Conservation (phyloP, 2,113 vertebrate species). For the Sphaerodactylus townsendi region DNA sequence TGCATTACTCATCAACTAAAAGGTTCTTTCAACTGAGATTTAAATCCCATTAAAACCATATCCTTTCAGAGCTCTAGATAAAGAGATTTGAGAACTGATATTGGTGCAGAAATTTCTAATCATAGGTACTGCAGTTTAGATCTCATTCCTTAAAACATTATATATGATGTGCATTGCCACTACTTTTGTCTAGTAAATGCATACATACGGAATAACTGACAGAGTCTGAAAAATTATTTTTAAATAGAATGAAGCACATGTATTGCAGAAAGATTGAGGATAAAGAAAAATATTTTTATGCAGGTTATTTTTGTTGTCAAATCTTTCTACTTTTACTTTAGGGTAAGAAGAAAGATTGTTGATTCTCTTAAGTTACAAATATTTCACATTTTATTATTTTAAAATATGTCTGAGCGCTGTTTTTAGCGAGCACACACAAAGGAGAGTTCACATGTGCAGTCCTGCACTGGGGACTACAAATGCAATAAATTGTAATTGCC, state of each 20-base stretch:
- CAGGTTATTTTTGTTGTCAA: neutral
- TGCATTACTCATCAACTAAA: constrained; percentile 29
- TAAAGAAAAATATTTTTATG: neutral
- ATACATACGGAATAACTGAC: neutral
- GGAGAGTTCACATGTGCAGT: neutral
- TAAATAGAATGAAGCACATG: neutral
- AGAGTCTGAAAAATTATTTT: neutral
- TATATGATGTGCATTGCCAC: neutral
- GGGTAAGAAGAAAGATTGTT: neutral
- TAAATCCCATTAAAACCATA: constrained; percentile 38
- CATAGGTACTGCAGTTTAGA: neutral
- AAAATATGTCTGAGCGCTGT: neutral
- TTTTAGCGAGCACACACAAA: neutral
- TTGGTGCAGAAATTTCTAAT: accelerated
- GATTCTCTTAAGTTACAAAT: neutral
- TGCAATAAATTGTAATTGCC: neutral
- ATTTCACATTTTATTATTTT: neutral
- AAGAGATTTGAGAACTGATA: neutral
- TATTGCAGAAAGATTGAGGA: neutral
- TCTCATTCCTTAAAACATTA: neutral
- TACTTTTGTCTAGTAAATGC: neutral
- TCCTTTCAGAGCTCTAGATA: constrained; percentile 7
- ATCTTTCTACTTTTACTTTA: neutral
- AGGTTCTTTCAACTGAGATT: neutral
- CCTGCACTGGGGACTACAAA: neutral